A percentile compares a stretch with the other conserved stretches of the same genome.
These are phyloP conservation scores for Grapholita molesta DNA, from an alignment of 1,140 invertebrate genomes.

Conservation along the genomic window DNA sequence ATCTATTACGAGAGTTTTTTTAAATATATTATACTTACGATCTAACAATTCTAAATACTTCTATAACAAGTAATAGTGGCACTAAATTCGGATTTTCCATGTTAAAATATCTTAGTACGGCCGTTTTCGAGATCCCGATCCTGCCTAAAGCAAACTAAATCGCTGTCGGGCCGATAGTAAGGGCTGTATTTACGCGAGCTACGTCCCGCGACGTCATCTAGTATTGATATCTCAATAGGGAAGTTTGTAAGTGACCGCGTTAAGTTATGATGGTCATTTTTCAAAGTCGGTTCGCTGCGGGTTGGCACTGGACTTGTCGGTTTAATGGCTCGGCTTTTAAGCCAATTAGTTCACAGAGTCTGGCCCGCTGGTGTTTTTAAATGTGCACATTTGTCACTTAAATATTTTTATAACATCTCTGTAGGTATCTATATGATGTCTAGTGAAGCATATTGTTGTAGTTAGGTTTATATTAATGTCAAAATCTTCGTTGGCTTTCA, in stretches of 20 bases:
- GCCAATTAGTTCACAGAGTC: constrained; percentile 52
- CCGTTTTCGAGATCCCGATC: not conserved
- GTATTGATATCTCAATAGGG: constrained; percentile 73
- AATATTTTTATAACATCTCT: not conserved
- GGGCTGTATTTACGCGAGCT: constrained; percentile 45
- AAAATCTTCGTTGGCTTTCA: no score
- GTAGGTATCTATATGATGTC: not conserved
- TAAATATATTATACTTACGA: no score
- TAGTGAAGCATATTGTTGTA: no score
- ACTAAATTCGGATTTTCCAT: no score
- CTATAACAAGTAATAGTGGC: no score
- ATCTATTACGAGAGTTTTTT: no score
- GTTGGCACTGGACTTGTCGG: constrained; percentile 34
- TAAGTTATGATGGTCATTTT: constrained; percentile 67
- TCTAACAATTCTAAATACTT: no score
- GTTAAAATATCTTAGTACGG: not conserved
- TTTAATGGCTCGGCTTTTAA: constrained; percentile 58
- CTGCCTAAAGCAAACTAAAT: constrained; percentile 5
- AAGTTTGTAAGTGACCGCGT: constrained; percentile 66
- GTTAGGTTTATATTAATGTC: no score
- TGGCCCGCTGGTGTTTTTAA: constrained; percentile 7
- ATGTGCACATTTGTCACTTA: not conserved
- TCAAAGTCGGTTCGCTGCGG: constrained; percentile 52
- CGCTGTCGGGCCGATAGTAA: constrained; percentile 34
- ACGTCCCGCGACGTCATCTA: constrained; percentile 53